Conservation (phyloP, 2,113 vertebrate genomes). For the Boulengeromyrus knoepffleri region DNA sequence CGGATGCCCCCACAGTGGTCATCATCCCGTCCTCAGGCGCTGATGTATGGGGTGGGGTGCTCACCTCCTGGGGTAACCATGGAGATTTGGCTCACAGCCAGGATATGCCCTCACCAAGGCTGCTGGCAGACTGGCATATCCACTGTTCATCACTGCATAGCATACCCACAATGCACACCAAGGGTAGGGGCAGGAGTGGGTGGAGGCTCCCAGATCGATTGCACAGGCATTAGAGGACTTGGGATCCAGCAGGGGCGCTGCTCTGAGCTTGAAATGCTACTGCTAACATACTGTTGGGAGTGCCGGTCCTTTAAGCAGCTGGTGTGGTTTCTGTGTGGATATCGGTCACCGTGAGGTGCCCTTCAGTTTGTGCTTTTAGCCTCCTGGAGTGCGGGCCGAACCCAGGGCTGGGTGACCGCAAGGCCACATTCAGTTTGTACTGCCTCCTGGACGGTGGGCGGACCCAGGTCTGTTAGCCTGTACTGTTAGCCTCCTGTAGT, state of each 20-base stretch:
- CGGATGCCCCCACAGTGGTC: background rate
- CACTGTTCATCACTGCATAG: background rate
- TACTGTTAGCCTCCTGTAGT: background rate
- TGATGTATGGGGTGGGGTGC: background rate
- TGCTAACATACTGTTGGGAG: background rate
- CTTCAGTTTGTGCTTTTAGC: background rate
- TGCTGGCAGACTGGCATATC: conserved; percentile 1
- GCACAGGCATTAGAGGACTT: background rate
- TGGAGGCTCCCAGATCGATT: background rate
- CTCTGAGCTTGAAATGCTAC: background rate
- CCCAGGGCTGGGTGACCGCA: background rate
- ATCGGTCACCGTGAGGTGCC: background rate
- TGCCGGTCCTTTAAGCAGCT: background rate
- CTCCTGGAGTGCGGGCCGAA: background rate
- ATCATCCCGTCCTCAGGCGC: background rate
- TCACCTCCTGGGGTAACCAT: conserved; percentile 22
- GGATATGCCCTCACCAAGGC: background rate
- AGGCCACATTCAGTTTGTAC: background rate
- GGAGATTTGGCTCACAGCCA: conserved; percentile 21
- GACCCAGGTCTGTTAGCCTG: background rate
- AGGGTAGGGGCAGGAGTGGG: background rate
- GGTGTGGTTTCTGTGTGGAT: background rate
- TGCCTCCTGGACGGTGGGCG: background rate
- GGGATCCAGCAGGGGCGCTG: background rate
- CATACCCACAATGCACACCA: background rate